Evolutionary conservation across 2,113 vertebrate species (phyloP), one percentile per base, ranked within the genome.

Genomic region (Silurus glanis): DNA sequence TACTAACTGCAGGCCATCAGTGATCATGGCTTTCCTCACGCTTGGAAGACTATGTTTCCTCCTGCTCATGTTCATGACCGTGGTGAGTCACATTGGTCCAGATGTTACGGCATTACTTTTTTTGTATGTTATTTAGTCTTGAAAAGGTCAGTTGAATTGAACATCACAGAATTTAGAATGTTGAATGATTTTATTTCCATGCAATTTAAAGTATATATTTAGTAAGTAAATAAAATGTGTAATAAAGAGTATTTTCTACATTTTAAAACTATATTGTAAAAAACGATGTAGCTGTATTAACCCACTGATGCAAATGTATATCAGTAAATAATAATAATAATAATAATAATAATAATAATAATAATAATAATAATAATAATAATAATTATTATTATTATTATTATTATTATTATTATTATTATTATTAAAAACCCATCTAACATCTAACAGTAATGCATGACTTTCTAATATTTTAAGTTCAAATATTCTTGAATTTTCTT

Each of bases 41-140:
- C 51, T 87, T 37, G 83, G 80, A 61, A 82, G 67, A 67, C 28
- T 87, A 8, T 83, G 56, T 51, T 37, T 87, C 80, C 16, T 89
- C 9, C 51, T 83, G 84, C 58, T 87, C 23, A 14, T 89, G 12
- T 89, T 75, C 59, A 83, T 82, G 58, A 81, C 17, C 61, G 9
- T 83, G 88, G 88, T 89, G 71, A 87, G 88, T 87, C 13, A 62
- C 55, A 76, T 28, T 49, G 4, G 17, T 58, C 10, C 62, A 64
- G 17, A 23, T 56, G 17, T 62, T 76, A 17, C 21, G 28, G 23
- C 23, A 62, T 76, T n/a, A 5, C 2, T 47, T 74, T 28, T 19
- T 80, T 58, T 45, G 23, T 55, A 53, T n/a, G 17, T 53, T 14
- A 66, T 9, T 49, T 62, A 8, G 47, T 55, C 16, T 79, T 56